Evolutionary conservation across 2,797 vertebrate genomes (phyloP), one percentile per base, ranked within the genome.

Genomic region (Carcharodon carcharias): DNA sequence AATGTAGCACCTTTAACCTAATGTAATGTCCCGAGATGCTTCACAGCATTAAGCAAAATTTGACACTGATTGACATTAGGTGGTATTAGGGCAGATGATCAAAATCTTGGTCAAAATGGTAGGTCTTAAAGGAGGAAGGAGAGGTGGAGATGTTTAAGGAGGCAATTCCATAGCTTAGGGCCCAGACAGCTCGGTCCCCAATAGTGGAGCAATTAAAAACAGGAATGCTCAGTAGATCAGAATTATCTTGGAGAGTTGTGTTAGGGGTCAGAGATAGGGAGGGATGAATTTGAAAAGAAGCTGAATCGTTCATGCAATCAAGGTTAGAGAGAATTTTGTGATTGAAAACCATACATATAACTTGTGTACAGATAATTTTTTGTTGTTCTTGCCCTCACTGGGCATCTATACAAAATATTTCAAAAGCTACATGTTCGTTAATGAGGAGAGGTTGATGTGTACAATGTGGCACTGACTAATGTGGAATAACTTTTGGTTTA

Each of bases 401-500:
- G 61, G 58, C 16, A 40, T 35, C 18, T 23, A 7, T 40, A 18
- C 40, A 7, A 80, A 40, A 23, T 63, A 63, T 40, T 93, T 45
- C 23, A 11, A 45, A 67, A 26, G n/a, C 61, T 26, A 61, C 61
- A 67, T 2, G n/a, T 65, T 93, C n/a, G 0, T 91, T 58, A 91
- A 61, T 61, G 88, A 91, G 28, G 54, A 16, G 21, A 61, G 28
- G 18, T 65, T 93, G 26, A 93, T 50, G 40, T n/a, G 61, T 45
- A 26, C n/a, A 93, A 93, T 67, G n/a, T 93, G 9, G n/a, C 58
- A 63, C 61, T 73, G 94, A 95, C 11, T 73, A 50, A 77, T 35
- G 45, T 95, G 94, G 26, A 63, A 40, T 61, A 69, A 26, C 67
- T 89, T 96, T 77, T 87, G 94, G 96, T 93, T 92, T 96, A 50